Evolutionary conservation across 2,113 vertebrate genomes (phyloP), one percentile per base, ranked within the genome.

Genomic region (Coturnix japonica): DNA sequence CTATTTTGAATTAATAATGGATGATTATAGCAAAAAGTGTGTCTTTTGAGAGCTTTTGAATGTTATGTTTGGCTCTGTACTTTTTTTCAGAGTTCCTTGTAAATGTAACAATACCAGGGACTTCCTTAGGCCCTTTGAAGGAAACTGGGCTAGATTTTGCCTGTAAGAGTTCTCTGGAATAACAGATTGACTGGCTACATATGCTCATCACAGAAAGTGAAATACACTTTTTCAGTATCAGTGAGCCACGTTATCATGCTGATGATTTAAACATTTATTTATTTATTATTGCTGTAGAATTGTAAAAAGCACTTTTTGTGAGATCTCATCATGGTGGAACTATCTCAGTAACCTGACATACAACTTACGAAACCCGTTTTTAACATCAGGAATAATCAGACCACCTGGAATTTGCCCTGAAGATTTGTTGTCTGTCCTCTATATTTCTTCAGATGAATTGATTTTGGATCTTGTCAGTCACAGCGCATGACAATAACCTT

Each of bases 321-420:
- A 72, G 49, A 89, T 22, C 30, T 88, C 35, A 61, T 87, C 47
- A 46, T 25, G 33, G 35, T 63, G 16, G 46, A 70, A 73, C 43
- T 59, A 31, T 79, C 66, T 77, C 56, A 35, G 64, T 82, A 84
- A 81, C 90, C 83, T 77, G 35, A 41, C 59, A 20, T 54, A 30
- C 18, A 74, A 35, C 11, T 46, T 91, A 59, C 37, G 71, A 61
- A 35, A 59, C 13, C 17, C 0, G 0, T 39, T 69, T 88, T 79
- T 84, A 73, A 85, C 82, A 94, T 35, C 37, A 76, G 69, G 39
- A 85, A 35, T 88, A 87, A 82, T 89, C 81, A 81, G n/a, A 7
- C 67, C 77, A 88, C 44, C 28, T 81, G 80, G 41, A 73, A 76
- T 15, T 79, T 91, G 49, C 14, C 53, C 18, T 81, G 47, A 67